A percentile compares a stretch with the other conserved stretches of the same genome.
Conservation (phyloP, 2,888 invertebrate species). For the Yponomeuta sedellus region DNA sequence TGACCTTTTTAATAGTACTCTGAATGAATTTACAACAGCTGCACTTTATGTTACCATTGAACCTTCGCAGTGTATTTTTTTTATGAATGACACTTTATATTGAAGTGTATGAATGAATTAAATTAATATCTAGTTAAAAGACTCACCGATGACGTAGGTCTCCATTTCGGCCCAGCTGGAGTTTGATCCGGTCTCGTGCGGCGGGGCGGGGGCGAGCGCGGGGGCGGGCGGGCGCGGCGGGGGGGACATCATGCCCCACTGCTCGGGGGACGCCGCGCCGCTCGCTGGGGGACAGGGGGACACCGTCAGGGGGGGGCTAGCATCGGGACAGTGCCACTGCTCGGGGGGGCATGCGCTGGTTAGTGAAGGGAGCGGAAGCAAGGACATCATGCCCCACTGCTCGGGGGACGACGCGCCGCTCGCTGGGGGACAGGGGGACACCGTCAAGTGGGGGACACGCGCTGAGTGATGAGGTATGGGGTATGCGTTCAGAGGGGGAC, state of each 20-base stretch:
- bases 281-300: constrained; percentile 29
- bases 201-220: constrained; percentile 27
- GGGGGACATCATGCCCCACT: constrained; percentile 66
- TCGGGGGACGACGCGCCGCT: constrained; percentile 38
- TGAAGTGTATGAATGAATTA: no score
- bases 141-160: constrained; percentile 86
- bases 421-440: constrained; percentile 28
- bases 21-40: no score
- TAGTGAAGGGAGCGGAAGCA: constrained; percentile 47
- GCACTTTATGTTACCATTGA: no score
- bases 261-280: constrained; percentile 39
- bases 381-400: constrained; percentile 63
- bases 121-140: no score
- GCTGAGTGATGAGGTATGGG: no score
- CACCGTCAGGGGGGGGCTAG: constrained; percentile 34
- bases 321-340: constrained; percentile 58
- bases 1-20: no score
- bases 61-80: no score
- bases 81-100: no score
- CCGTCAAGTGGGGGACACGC: no score
- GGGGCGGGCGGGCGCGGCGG: constrained; percentile 43
- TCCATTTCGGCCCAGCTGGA: constrained; percentile 95
- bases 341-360: constrained; percentile 33
- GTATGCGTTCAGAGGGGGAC: no score
- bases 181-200: constrained; percentile 81